Evolutionary conservation across 2,888 invertebrate species (phyloP).

Genomic region (Cantharis lateralis): DNA sequence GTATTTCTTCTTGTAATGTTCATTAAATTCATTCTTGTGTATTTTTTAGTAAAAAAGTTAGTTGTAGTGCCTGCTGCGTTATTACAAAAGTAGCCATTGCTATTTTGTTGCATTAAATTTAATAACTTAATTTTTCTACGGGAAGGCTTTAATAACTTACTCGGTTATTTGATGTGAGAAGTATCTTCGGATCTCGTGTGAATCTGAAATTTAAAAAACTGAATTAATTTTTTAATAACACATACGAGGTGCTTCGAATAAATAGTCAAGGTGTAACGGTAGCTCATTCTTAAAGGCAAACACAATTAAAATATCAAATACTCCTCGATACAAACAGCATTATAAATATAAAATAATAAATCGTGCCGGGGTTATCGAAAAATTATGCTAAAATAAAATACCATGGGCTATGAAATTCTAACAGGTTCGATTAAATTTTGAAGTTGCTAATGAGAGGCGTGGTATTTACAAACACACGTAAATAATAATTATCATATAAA

Average conservation of each 20-base stretch:
- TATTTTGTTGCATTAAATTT: neutral
- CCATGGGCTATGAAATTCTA: neutral
- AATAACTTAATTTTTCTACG: neutral
- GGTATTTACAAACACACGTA: neutral
- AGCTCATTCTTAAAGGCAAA: neutral
- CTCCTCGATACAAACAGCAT: neutral
- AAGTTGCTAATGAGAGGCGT: neutral
- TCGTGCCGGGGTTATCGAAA: neutral
- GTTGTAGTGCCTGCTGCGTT: neutral
- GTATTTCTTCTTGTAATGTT: neutral
- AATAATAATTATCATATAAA: neutral
- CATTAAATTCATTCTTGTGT: neutral
- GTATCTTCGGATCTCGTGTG: neutral
- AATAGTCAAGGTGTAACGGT: neutral
- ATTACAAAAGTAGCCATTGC: neutral
- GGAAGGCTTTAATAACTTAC: neutral
- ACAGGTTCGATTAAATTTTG: neutral
- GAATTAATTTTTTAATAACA: neutral
- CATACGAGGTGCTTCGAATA: neutral
- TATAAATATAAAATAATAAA: neutral
- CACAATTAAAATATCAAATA: neutral
- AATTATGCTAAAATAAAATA: neutral
- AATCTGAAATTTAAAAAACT: neutral
- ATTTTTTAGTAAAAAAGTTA: neutral
- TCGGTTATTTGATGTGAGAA: neutral